Conservation (phyloP, 2,888 invertebrate genomes). For the Protodeltote pygarga region DNA sequence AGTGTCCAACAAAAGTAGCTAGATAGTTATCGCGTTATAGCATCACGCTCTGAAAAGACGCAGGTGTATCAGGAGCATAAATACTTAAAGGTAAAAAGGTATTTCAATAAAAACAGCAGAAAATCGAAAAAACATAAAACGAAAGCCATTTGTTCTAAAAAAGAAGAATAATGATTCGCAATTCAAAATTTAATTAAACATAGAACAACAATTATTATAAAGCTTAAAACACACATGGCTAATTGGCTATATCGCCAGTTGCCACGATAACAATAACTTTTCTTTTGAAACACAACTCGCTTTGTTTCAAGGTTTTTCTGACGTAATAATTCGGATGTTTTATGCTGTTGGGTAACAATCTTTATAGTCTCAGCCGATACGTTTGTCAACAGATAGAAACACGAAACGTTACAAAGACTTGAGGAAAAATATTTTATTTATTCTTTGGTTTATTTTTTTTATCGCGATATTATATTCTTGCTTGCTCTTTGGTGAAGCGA, state of each 20-base stretch:
- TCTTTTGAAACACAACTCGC: slow-evolving; percentile 13
- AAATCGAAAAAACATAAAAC: no score
- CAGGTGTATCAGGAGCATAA: no score
- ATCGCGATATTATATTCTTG: slow-evolving; percentile 1
- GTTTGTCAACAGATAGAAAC: slow-evolving; percentile 12
- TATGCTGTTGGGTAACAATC: slow-evolving; percentile 9
- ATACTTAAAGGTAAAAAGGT: no score
- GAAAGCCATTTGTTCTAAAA: not conserved
- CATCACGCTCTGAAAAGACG: no score
- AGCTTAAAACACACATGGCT: slow-evolving; percentile 14
- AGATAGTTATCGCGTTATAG: no score
- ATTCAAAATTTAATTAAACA: slow-evolving; percentile 36
- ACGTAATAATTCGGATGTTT: slow-evolving; percentile 13
- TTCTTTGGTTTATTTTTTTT: slow-evolving; percentile 4
- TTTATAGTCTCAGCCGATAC: slow-evolving; percentile 7
- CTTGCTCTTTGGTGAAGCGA: no score
- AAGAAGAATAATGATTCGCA: slow-evolving; percentile 1
- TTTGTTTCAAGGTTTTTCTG: slow-evolving; percentile 16
- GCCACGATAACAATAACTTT: slow-evolving; percentile 8
- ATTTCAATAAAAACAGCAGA: no score
- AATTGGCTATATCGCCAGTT: slow-evolving; percentile 5
- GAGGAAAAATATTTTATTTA: not conserved
- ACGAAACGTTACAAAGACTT: slow-evolving; percentile 19
- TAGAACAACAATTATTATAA: slow-evolving; percentile 11
- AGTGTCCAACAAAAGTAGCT: no score